Conservation (phyloP, 2,797 vertebrate species). For the Brachyalestes nurse region DNA sequence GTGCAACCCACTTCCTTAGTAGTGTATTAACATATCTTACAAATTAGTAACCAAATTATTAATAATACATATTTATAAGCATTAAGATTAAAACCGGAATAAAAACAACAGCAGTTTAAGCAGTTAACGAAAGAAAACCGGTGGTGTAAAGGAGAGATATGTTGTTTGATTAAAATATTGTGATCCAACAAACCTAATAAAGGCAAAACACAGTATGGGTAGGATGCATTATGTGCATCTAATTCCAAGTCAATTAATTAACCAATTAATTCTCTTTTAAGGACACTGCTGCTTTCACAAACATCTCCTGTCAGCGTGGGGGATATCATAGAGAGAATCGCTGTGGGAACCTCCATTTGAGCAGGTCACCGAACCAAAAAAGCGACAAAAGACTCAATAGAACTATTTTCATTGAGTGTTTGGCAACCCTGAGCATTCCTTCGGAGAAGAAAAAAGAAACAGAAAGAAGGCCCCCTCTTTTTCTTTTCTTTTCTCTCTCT, state of each 20-base stretch:
- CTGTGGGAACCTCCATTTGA: constrained; percentile 52
- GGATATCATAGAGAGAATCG: constrained; percentile 43
- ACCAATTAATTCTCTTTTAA: constrained; percentile 46
- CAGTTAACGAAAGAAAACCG: background rate
- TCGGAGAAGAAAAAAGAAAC: constrained; percentile 56
- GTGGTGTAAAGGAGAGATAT: background rate
- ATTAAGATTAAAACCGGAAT: background rate
- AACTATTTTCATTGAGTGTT: constrained; percentile 64
- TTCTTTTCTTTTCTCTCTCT: constrained; percentile 58
- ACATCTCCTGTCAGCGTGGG: constrained; percentile 32
- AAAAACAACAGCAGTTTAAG: background rate
- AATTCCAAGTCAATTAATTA: constrained; percentile 52
- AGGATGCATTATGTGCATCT: background rate
- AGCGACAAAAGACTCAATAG: constrained; percentile 48
- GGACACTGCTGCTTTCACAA: constrained; percentile 47
- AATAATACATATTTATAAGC: background rate
- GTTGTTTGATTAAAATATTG: background rate
- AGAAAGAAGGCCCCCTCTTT: constrained; percentile 69
- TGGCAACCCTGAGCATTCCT: constrained; percentile 71
- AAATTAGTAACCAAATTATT: background rate
- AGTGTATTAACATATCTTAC: background rate
- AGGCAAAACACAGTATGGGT: background rate
- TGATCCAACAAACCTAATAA: background rate
- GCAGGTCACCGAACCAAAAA: constrained; percentile 45
- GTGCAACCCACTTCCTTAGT: background rate